These are phyloP conservation scores for Gari tellinella DNA, from an alignment of 2,888 invertebrate genomes.

Conservation along the genomic window DNA sequence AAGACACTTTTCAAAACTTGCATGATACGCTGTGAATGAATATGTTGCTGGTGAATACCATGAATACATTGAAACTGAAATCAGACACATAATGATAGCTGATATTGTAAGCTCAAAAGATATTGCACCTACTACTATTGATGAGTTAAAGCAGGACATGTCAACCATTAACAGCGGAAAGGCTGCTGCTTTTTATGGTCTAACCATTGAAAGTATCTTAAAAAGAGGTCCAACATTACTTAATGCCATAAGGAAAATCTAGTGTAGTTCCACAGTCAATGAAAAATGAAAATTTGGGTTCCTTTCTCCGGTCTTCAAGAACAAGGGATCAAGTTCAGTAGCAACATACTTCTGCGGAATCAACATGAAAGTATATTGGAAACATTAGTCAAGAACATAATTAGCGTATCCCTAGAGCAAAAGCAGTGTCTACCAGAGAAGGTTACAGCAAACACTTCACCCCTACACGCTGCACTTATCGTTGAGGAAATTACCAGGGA, in stretches of 20 bases:
- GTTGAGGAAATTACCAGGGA: background rate
- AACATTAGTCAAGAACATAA: background rate
- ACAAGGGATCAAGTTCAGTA: background rate
- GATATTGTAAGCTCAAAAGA: background rate
- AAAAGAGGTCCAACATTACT: background rate
- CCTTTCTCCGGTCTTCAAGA: slow-evolving; percentile 30
- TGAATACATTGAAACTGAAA: too few relatives aligned
- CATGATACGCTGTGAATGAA: too few relatives aligned
- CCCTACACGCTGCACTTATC: slow-evolving; percentile 5
- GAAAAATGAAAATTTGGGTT: slow-evolving; percentile 6
- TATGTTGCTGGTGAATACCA: too few relatives aligned
- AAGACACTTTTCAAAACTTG: background rate
- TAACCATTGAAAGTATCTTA: slow-evolving; percentile 26
- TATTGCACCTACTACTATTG: background rate
- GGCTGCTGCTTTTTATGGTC: slow-evolving; percentile 12
- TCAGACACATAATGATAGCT: too few relatives aligned
- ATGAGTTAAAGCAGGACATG: slow-evolving; percentile 12
- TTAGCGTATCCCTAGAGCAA: background rate
- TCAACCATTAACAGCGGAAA: slow-evolving; percentile 26
- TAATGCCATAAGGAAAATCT: background rate
- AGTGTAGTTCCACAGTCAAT: slow-evolving; percentile 1
- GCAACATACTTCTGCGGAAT: slow-evolving; percentile 17
- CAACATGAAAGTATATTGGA: slow-evolving; percentile 11
- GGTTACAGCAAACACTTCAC: slow-evolving; percentile 17
- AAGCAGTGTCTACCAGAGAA: slow-evolving; percentile 3